A percentile compares a stretch with the other conserved stretches of the same genome.
Conservation (phyloP, 2,888 invertebrate genomes). For the Leptarthrus brevirostris region DNA sequence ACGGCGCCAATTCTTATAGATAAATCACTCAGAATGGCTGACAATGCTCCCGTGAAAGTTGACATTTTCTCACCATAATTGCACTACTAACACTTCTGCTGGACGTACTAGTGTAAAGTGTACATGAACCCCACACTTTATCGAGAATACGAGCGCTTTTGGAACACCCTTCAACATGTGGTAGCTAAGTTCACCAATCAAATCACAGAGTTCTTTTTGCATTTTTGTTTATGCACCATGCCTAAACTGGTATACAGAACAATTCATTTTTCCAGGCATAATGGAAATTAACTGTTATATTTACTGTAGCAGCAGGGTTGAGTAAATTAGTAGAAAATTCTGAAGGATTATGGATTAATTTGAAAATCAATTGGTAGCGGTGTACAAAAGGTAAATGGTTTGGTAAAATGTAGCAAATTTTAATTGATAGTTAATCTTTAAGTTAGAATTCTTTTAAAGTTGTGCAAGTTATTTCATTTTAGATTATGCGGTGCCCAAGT, state of each 20-base stretch:
- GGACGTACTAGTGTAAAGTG: neutral
- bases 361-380: no score
- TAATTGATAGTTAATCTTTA: no score
- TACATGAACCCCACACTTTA: neutral
- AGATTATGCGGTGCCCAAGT: no score
- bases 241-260: constrained; percentile 3
- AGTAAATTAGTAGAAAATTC: no score
- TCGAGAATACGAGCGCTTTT: constrained; percentile 5
- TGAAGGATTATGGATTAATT: no score
- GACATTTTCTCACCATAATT: constrained; percentile 16
- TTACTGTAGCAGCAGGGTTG: neutral
- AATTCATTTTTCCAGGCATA: neutral
- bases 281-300: neutral
- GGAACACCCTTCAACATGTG: constrained; percentile 1
- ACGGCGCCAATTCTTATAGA: neutral
- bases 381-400: no score
- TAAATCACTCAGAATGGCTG: constrained; percentile 17
- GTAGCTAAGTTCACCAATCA: constrained; percentile 10
- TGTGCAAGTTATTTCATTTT: no score
- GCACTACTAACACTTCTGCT: neutral
- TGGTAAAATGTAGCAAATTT: no score
- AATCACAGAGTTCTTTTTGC: neutral
- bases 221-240: constrained; percentile 6
- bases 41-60: constrained; percentile 5
- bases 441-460: no score